Conservation (phyloP, 2,113 vertebrate species). For the Myrmecobius fasciatus region DNA sequence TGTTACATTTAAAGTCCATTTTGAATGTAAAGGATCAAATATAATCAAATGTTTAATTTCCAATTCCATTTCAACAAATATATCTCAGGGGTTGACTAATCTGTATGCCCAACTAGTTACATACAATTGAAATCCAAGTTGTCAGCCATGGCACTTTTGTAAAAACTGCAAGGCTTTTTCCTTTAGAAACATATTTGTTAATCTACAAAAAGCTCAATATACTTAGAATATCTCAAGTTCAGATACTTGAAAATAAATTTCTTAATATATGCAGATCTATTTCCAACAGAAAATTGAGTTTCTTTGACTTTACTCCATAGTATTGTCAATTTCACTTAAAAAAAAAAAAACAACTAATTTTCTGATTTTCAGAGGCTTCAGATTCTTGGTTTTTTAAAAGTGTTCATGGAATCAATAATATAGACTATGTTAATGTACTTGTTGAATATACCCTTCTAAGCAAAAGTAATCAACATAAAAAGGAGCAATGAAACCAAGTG, state of each 20-base stretch:
- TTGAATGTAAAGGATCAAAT: conserved; percentile 46
- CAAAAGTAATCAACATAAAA: conserved; percentile 39
- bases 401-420: conserved; percentile 54
- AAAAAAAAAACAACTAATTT: conserved; percentile 40
- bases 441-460: background rate
- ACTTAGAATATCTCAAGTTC: conserved; percentile 22
- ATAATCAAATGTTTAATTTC: conserved; percentile 27
- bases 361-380: conserved; percentile 50
- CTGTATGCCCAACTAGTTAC: background rate
- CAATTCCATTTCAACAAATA: conserved; percentile 38
- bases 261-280: conserved; percentile 59
- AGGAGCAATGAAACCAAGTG: background rate
- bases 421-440: conserved; percentile 40
- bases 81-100: background rate
- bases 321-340: conserved; percentile 52
- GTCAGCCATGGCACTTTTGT: conserved; percentile 14
- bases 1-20: conserved; percentile 10
- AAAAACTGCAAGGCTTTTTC: conserved; percentile 7
- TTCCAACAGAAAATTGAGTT: conserved; percentile 39
- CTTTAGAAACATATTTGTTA: conserved; percentile 29
- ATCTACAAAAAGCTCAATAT: conserved; percentile 31
- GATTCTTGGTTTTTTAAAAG: conserved; percentile 35
- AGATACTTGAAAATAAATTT: conserved; percentile 53
- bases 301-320: background rate
- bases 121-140: conserved; percentile 6